Conservation (phyloP, 2,113 vertebrate species). For the Carollia perspicillata region DNA sequence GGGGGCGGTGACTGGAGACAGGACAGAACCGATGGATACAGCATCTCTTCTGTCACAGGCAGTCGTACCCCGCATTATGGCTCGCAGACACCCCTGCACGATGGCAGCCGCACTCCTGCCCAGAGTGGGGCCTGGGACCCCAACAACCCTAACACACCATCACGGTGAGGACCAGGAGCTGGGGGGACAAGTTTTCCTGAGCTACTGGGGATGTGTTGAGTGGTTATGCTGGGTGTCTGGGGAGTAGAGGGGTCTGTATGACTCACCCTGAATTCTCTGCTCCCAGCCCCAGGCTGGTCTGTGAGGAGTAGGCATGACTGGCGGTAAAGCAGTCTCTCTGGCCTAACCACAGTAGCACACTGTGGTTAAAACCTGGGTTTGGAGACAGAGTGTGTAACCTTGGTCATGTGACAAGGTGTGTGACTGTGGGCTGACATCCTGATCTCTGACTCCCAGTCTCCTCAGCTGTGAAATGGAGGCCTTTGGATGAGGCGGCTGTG, state of each 20-base stretch:
- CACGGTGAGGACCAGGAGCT: slow-evolving; percentile 82
- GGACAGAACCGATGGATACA: neutral
- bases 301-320: neutral
- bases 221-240: too few species aligned
- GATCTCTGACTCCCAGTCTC: neutral
- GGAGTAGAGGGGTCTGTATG: neutral
- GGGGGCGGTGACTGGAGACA: too few species aligned
- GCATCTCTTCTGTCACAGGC: slow-evolving; percentile 75
- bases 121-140: slow-evolving; percentile 97
- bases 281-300: neutral
- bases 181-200: neutral
- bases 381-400: neutral
- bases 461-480: neutral
- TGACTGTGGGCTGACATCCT: neutral
- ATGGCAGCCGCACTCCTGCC: slow-evolving; percentile 94
- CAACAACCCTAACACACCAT: slow-evolving; percentile 94
- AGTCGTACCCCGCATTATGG: slow-evolving; percentile 94
- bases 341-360: too few species aligned
- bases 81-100: slow-evolving; percentile 93
- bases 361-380: neutral
- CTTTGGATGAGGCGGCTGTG: neutral
- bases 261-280: neutral
- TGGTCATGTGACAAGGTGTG: neutral
- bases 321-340: neutral
- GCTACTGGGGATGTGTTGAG: neutral